Percentiles rank a stretch among this genome's conserved stretches.
Conservation (phyloP, 2,888 invertebrate species). For the Orchestes rusci region DNA sequence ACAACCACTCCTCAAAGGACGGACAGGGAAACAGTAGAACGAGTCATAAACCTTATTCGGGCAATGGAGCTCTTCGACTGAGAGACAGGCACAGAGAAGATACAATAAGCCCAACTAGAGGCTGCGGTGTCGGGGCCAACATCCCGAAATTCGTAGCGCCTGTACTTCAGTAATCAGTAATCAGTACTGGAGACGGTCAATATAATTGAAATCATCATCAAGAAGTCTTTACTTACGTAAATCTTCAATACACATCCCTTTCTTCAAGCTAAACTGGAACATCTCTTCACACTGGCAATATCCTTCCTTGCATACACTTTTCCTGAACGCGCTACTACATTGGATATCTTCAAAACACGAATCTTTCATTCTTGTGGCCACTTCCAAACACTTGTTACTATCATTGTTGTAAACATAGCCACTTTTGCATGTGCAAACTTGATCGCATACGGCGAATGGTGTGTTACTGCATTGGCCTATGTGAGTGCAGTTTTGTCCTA, state of each 20-base stretch:
- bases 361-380: conserved; percentile 27
- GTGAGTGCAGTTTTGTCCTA: conserved; percentile 31
- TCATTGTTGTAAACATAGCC: conserved; percentile 26
- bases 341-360: conserved; percentile 33
- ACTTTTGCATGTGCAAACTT: conserved; percentile 30
- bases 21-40: no score
- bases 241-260: conserved; percentile 32
- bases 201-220: no score
- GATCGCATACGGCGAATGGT: conserved; percentile 29
- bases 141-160: no score
- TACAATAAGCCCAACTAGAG: no score
- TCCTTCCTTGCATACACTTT: conserved; percentile 31
- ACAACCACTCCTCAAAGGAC: no score
- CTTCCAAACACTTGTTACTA: conserved; percentile 29
- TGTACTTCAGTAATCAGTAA: no score
- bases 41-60: no score
- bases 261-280: conserved; percentile 29
- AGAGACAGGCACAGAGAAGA: no score
- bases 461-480: conserved; percentile 32
- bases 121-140: no score
- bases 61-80: no score
- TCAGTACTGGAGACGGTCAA: no score
- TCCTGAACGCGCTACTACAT: conserved; percentile 31
- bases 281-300: conserved; percentile 33
- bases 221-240: conserved; percentile 33